phyloP scores from a whole-genome alignment of 2,113 vertebrate genomes.

The Chauna torquata region DNA sequence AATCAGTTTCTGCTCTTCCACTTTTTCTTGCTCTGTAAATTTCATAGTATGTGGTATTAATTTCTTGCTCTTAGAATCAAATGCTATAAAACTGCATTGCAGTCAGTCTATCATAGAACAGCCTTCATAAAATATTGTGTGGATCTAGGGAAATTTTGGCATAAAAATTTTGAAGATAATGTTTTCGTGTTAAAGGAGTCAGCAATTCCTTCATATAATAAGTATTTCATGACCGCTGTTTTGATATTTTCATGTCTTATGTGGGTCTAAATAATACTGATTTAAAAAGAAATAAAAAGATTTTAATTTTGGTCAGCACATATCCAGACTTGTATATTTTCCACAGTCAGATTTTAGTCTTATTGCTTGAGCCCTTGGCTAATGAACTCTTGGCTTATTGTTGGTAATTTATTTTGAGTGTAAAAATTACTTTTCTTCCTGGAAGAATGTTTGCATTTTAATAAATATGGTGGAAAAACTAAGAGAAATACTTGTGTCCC shows the following conservation, averaged over 20 bases:
- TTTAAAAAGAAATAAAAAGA: background rate
- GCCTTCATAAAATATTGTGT: background rate
- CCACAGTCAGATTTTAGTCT: background rate
- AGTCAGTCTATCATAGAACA: background rate
- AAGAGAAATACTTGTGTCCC: background rate
- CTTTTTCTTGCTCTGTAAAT: background rate
- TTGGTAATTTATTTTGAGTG: background rate
- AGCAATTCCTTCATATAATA: background rate
- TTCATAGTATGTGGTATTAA: background rate
- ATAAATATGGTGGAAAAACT: background rate
- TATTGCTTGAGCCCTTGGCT: background rate
- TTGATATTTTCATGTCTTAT: background rate
- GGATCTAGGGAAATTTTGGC: background rate
- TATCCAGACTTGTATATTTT: background rate
- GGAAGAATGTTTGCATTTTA: background rate
- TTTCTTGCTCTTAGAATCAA: slow-evolving; percentile 1
- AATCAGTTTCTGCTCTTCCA: background rate
- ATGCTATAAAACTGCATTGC: background rate
- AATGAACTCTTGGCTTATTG: background rate
- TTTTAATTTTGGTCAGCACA: background rate
- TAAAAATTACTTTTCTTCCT: background rate
- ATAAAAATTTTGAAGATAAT: background rate
- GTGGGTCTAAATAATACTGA: background rate
- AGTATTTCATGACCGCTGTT: background rate
- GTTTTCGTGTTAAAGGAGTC: background rate